A percentile compares a stretch with the other conserved stretches of the same genome.
Evolutionary conservation across 2,797 vertebrate species (phyloP).

Genomic region (Catharus ustulatus): DNA sequence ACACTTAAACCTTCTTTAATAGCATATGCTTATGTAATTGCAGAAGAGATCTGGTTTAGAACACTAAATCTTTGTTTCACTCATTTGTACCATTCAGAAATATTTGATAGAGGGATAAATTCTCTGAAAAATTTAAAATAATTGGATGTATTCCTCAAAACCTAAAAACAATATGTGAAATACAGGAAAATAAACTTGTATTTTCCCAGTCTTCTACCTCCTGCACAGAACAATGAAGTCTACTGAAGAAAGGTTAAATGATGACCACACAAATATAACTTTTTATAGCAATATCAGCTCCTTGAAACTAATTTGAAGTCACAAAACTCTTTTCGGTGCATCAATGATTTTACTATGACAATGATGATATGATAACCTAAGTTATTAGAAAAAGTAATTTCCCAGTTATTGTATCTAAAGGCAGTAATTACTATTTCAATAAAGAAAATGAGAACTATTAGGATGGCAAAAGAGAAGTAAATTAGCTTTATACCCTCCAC

Average conservation of each 20-base stretch:
- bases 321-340: constrained; percentile 18
- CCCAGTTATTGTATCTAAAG: constrained; percentile 74
- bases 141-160: neutral
- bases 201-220: neutral
- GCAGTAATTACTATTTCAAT: constrained; percentile 79
- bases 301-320: constrained; percentile 49
- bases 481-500: constrained; percentile 71
- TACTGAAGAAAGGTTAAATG: neutral
- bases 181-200: neutral
- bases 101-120: neutral
- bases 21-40: neutral
- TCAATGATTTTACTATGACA: constrained; percentile 45
- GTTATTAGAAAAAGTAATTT: constrained; percentile 75
- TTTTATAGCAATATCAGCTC: neutral
- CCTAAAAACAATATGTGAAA: neutral
- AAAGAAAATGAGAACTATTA: constrained; percentile 74
- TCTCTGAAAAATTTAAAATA: neutral
- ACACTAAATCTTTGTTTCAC: neutral
- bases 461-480: constrained; percentile 72
- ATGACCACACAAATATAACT: neutral
- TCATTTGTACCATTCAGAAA: neutral
- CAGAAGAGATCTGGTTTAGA: neutral
- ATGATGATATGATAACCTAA: constrained; percentile 67
- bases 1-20: neutral
- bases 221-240: neutral